These are phyloP conservation scores for Vespertilio murinus DNA, from an alignment of 2,797 vertebrate species.

Conservation along the genomic window DNA sequence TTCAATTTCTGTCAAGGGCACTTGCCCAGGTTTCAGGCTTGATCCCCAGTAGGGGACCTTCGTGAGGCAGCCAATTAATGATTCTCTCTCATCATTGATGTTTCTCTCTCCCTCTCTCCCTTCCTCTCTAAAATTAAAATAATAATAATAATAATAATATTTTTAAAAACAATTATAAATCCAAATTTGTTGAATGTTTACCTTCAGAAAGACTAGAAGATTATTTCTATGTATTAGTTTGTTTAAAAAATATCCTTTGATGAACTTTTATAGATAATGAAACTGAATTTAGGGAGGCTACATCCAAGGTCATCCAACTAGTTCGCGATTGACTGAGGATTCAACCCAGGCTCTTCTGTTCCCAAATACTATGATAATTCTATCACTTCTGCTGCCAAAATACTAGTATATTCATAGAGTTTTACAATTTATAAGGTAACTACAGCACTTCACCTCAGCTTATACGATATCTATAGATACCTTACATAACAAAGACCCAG, in stretches of 20 bases:
- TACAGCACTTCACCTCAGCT: background rate
- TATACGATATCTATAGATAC: background rate
- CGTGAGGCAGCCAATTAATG: no score
- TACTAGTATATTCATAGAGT: background rate
- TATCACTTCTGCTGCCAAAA: background rate
- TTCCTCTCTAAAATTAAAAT: no score
- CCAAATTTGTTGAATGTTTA: background rate
- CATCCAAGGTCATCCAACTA: background rate
- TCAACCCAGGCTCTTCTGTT: background rate
- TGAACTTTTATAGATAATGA: background rate
- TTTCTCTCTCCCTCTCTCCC: no score
- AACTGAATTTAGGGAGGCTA: background rate
- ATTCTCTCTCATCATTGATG: no score
- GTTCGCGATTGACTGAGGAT: background rate
- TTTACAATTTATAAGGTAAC: background rate
- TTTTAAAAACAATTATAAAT: background rate
- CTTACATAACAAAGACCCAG: background rate
- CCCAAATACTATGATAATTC: background rate
- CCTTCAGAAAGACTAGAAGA: background rate
- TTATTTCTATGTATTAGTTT: background rate
- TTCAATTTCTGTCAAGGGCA: no score
- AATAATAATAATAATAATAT: background rate
- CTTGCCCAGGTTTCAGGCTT: rapidly evolving
- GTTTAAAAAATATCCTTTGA: background rate
- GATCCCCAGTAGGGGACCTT: no score